Base-by-base conservation (phyloP, 2,797 vertebrate genomes). In the Lemur catta region DNA sequence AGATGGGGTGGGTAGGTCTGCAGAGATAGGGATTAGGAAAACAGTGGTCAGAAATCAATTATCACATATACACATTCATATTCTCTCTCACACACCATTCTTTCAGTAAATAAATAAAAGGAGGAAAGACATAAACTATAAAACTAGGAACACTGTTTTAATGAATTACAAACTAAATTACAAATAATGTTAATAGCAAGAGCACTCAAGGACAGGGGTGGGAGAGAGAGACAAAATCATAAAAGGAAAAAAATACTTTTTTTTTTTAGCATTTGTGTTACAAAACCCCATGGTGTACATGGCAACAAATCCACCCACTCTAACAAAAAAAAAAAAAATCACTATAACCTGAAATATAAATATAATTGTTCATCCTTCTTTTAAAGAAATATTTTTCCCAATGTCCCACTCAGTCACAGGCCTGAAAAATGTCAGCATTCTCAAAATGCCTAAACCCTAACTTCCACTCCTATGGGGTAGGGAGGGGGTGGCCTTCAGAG, bases 111-210 rank as follows among this genome's bases (percentile, higher is more conserved):
- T 85, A 92, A 92, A 72, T 74, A 94, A 84, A 65, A 96, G 14
- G 65, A 93, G 43, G 43, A 95, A 95, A 84, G 38, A 90, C 57
- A 79, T 95, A 33, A 94, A 75, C 86, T 88, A 57, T 96, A 98
- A 98, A 98, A 97, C 69, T 85, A 97, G 82, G 78, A 96, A 96
- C 82, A 46, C 91, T 95, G 89, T 97, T 98, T 98, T 97, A 98
- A 98, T 98, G 95, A 98, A 95, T 97, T 95, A 97, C 91, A 97
- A 98, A 97, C 98, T 97, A 96, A 96, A 95, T 97, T 97, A 98
- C 97, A 97, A 97, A 97, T 97, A 97, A 98, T 15, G 52, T 96
- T 97, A 97, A 97, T 87, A 95, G 63, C 74, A 89, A 91, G 63
- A 95, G 93, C 86, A 96, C 86, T 93, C 38, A 88, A 96, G 92